These are phyloP conservation scores for Theropithecus gelada DNA, from an alignment of 2,113 vertebrate species.

Conservation along the genomic window DNA sequence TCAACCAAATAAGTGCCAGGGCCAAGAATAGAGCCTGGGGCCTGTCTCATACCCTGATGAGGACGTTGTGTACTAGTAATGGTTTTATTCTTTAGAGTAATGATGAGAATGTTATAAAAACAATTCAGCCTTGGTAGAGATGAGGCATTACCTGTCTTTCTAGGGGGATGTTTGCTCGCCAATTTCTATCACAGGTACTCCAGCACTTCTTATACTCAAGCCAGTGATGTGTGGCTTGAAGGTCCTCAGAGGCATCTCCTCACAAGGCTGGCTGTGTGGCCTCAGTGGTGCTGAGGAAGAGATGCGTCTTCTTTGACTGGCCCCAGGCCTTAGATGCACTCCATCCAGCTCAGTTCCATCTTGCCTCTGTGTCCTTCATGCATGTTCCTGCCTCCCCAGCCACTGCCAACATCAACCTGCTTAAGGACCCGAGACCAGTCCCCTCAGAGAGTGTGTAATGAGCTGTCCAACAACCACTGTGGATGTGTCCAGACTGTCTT, in stretches of 20 bases:
- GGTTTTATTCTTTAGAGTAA: background rate
- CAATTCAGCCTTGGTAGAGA: background rate
- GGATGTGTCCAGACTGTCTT: background rate
- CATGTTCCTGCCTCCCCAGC: background rate
- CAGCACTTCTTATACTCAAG: background rate
- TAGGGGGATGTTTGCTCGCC: background rate
- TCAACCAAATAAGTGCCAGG: background rate
- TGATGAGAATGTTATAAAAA: background rate
- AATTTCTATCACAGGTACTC: background rate
- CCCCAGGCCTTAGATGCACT: background rate
- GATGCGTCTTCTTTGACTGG: background rate
- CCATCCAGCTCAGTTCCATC: background rate
- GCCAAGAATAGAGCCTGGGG: background rate
- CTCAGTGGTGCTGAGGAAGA: background rate
- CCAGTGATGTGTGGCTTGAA: too few species aligned
- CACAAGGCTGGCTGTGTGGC: background rate
- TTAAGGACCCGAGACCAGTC: background rate
- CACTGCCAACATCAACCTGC: background rate
- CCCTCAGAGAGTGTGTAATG: background rate
- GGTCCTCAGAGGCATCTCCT: background rate
- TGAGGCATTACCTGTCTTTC: background rate
- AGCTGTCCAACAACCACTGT: accelerated
- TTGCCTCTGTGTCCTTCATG: background rate
- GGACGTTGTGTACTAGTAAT: background rate
- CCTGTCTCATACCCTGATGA: background rate